phyloP scores from a whole-genome alignment of 2,888 invertebrate species.

The Coecobrya sp. region DNA sequence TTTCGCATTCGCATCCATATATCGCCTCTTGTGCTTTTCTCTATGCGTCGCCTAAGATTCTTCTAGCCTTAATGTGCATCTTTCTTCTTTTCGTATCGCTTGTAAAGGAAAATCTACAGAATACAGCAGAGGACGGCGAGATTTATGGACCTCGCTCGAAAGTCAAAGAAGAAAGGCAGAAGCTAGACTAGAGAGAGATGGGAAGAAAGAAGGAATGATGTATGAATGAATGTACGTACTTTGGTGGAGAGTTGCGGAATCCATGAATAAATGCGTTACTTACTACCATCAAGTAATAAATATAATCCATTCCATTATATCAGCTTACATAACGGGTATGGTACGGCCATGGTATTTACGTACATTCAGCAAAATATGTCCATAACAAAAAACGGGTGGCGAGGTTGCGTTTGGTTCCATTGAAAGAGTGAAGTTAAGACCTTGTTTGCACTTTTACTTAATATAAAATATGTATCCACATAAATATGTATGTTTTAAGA shows the following conservation, averaged over 20 bases:
- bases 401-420: not conserved
- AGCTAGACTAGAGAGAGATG: not conserved
- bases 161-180: slow-evolving; percentile 35
- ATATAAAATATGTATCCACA: too few species aligned
- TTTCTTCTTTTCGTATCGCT: not conserved
- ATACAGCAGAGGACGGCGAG: slow-evolving; percentile 25
- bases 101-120: not conserved
- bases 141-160: slow-evolving; percentile 60
- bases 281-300: slow-evolving; percentile 28
- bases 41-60: too few species aligned
- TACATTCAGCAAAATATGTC: not conserved
- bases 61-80: not conserved
- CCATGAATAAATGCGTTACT: slow-evolving; percentile 43
- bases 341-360: slow-evolving; percentile 8
- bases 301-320: slow-evolving; percentile 32
- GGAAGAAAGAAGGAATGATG: slow-evolving; percentile 1
- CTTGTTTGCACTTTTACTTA: not conserved
- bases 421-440: too few species aligned
- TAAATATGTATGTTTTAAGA: too few species aligned
- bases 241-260: slow-evolving; percentile 16
- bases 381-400: not conserved
- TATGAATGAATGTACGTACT: slow-evolving; percentile 35
- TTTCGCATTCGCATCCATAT: not conserved
- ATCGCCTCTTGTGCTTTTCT: not conserved
- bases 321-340: not conserved